Percentiles rank a stretch among this genome's conserved stretches.
Evolutionary conservation across 2,888 invertebrate species (phyloP).

Genomic region (Pardosa pseudoannulata): DNA sequence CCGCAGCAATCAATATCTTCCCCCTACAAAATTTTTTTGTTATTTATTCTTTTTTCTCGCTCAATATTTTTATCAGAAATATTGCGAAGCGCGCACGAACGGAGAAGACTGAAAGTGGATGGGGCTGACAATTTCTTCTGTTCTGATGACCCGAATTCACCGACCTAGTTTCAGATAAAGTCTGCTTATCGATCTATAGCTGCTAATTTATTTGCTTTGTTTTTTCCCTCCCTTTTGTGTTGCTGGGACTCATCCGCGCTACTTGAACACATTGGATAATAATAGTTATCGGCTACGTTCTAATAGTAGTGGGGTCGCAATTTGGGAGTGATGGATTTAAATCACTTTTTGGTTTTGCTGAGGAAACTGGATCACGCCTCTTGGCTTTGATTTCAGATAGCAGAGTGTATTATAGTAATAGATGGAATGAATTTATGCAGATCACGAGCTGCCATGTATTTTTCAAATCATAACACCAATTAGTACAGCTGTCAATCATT

Average conservation of each 20-base stretch:
- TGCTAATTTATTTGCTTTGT: not conserved
- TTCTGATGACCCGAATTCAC: conserved; percentile 30
- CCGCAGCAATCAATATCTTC: not conserved
- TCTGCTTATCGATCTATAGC: conserved; percentile 23
- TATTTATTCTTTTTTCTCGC: no score
- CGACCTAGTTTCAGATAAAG: conserved; percentile 32
- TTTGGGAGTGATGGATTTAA: no score
- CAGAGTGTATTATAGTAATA: no score
- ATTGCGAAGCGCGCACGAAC: not conserved
- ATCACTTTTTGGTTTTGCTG: no score
- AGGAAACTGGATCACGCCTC: no score
- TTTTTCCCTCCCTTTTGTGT: not conserved
- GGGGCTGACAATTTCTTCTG: not conserved
- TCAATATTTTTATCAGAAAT: no score
- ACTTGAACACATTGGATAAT: not conserved
- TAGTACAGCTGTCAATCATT: no score
- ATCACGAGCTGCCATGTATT: no score
- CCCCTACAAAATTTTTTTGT: not conserved
- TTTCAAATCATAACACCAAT: no score
- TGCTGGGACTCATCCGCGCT: not conserved
- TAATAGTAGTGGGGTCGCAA: no score
- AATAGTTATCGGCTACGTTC: not conserved
- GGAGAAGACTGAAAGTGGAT: not conserved
- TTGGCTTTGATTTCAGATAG: no score
- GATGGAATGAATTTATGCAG: no score